A percentile compares a stretch with the other conserved stretches of the same genome.
Conservation (phyloP, 37 sponge, comb jelly and placozoan species). For the Tethya wilhelma region DNA sequence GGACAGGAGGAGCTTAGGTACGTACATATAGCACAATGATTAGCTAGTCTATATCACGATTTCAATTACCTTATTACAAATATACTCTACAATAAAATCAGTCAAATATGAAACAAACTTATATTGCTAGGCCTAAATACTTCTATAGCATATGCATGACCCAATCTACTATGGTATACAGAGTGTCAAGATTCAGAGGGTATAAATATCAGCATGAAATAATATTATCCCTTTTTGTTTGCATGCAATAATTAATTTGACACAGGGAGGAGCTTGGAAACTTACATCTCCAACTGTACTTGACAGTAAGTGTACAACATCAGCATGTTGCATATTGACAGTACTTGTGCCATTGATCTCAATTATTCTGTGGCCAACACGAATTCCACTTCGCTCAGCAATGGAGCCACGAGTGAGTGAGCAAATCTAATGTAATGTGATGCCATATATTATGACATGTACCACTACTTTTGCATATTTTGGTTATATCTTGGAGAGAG, state of each 20-base stretch:
- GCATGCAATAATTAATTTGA: not conserved
- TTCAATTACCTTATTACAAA: too few relatives aligned
- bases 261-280: too few relatives aligned
- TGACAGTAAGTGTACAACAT: slow-evolving; percentile 73
- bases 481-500: too few relatives aligned
- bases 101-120: too few relatives aligned
- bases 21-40: too few relatives aligned
- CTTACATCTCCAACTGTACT: slow-evolving; percentile 90
- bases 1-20: too few relatives aligned
- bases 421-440: slow-evolving; percentile 50
- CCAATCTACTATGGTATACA: not conserved
- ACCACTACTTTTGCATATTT: too few relatives aligned
- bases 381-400: slow-evolving; percentile 93
- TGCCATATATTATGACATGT: not conserved
- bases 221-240: not conserved
- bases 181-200: not conserved
- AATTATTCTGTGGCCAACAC: slow-evolving; percentile 96
- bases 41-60: too few relatives aligned
- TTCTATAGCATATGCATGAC: too few relatives aligned
- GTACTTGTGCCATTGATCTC: slow-evolving; percentile 93
- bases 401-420: slow-evolving; percentile 91
- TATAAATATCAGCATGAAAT: not conserved
- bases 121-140: too few relatives aligned
- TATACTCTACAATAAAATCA: too few relatives aligned
- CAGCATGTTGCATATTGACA: slow-evolving; percentile 68